phyloP scores from a whole-genome alignment of 1,140 invertebrate genomes.

The Macrobrachium rosenbergii region DNA sequence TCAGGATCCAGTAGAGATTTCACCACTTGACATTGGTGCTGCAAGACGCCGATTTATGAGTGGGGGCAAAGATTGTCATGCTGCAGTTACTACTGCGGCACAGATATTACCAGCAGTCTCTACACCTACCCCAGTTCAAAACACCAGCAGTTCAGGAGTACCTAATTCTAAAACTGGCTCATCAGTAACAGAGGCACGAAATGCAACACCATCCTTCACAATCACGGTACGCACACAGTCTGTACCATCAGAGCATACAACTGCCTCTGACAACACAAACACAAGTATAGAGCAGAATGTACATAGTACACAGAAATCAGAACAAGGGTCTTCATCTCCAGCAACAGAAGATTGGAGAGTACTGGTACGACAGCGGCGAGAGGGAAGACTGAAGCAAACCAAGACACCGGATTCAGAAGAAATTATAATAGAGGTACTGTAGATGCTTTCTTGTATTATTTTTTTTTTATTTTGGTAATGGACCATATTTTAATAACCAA shows the following conservation, averaged over 20 bases:
- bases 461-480: too few relatives aligned
- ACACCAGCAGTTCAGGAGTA: not conserved
- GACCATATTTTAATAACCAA: too few relatives aligned
- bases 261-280: constrained; percentile 63
- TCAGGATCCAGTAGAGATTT: constrained; percentile 31
- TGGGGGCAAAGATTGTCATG: constrained; percentile 13
- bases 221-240: constrained; percentile 66
- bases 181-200: constrained; percentile 69
- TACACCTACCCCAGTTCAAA: not conserved
- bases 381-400: constrained; percentile 74
- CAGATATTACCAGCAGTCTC: not conserved
- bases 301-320: constrained; percentile 62
- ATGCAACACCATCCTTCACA: constrained; percentile 69
- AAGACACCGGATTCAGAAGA: constrained; percentile 63
- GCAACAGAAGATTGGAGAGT: constrained; percentile 67
- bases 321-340: constrained; percentile 60
- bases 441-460: not conserved
- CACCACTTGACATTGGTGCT: constrained; percentile 47
- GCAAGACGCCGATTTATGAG: constrained; percentile 52
- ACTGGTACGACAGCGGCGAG: constrained; percentile 78
- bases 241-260: constrained; percentile 63
- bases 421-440: constrained; percentile 64
- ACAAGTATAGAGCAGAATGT: constrained; percentile 53
- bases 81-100: constrained; percentile 23
- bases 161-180: not conserved